A percentile compares a stretch with the other conserved stretches of the same genome.
Conservation (phyloP, 2,113 vertebrate species). For the Cavia aperea region DNA sequence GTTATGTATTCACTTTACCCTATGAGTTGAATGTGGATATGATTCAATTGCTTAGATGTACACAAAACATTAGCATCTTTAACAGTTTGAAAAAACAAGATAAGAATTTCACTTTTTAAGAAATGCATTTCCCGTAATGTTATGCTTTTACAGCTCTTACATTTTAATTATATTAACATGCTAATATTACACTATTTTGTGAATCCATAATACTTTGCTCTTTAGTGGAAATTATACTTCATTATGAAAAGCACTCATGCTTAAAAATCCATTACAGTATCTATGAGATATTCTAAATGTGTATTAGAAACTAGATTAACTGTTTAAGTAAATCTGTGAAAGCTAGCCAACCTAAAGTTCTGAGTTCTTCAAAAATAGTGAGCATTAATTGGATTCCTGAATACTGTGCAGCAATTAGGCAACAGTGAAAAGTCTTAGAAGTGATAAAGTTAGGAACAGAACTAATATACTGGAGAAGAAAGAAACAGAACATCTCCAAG, state of each 20-base stretch:
- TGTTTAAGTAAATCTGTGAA: conserved; percentile 21
- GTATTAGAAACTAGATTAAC: background rate
- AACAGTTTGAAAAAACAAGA: background rate
- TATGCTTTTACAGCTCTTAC: background rate
- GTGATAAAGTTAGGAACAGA: background rate
- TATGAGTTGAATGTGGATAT: background rate
- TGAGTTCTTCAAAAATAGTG: background rate
- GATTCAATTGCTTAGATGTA: background rate
- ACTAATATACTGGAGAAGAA: background rate
- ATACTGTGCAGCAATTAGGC: background rate
- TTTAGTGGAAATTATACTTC: background rate
- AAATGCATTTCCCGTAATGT: background rate
- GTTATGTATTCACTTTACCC: background rate
- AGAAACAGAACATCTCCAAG: background rate
- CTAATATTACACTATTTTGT: background rate
- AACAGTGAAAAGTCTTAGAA: background rate
- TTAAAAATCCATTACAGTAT: background rate
- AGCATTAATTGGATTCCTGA: background rate
- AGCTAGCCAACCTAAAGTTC: background rate
- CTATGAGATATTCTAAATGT: background rate
- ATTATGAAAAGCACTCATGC: background rate
- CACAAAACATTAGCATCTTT: background rate
- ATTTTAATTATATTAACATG: background rate
- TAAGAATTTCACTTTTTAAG: background rate
- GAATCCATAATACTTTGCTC: background rate